Percentiles rank a stretch among this genome's conserved stretches.
These are phyloP conservation scores for Ornithoptera alexandrae DNA, from an alignment of 2,888 invertebrate genomes.

Conservation along the genomic window DNA sequence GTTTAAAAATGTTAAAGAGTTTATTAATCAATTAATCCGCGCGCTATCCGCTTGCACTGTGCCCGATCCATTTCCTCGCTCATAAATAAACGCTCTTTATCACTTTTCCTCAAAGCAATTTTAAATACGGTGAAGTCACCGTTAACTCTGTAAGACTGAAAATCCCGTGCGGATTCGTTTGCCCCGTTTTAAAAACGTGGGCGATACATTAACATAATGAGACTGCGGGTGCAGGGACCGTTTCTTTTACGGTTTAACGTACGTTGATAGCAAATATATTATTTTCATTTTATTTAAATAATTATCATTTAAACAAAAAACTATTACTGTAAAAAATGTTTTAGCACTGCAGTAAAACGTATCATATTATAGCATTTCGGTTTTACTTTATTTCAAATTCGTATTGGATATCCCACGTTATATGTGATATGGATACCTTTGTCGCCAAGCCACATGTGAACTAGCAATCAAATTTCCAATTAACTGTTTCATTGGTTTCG, in stretches of 20 bases:
- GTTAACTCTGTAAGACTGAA: slow-evolving; percentile 14
- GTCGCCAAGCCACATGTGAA: background rate
- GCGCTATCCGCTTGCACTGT: slow-evolving; percentile 12
- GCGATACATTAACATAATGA: slow-evolving; percentile 29
- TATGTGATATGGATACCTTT: background rate
- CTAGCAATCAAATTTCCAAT: background rate
- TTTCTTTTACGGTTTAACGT: slow-evolving; percentile 7
- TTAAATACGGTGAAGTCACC: slow-evolving; percentile 17
- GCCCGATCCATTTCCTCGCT: slow-evolving; percentile 4
- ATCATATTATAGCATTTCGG: background rate
- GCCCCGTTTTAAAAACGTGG: slow-evolving; percentile 18
- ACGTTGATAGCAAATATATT: background rate
- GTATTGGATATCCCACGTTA: background rate
- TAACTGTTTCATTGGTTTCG: background rate
- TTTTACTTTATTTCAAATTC: background rate
- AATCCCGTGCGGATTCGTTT: slow-evolving; percentile 24
- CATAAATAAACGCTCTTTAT: slow-evolving; percentile 27
- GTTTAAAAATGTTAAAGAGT: background rate
- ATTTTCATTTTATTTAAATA: slow-evolving; percentile 1
- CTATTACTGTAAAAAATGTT: background rate
- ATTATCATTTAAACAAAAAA: background rate
- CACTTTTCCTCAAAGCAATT: slow-evolving; percentile 25
- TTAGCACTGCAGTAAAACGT: background rate
- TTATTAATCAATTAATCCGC: no score
- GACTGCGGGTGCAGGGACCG: slow-evolving; percentile 15